Percentiles rank a stretch among this genome's conserved stretches.
These are phyloP conservation scores for Cottoperca gobio DNA, from an alignment of 2,797 vertebrate genomes.

Conservation along the genomic window DNA sequence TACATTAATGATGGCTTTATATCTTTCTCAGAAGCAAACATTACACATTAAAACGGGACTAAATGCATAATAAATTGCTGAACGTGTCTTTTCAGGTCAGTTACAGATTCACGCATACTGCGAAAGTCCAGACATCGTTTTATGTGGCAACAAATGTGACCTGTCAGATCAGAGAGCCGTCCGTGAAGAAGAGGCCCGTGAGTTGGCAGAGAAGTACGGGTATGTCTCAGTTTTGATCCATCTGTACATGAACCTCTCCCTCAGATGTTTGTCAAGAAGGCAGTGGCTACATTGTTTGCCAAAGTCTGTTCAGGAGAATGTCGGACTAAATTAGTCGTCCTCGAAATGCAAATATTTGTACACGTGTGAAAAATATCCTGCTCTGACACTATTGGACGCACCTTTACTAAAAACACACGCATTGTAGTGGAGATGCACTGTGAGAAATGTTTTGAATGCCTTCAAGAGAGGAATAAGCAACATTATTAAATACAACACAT, in stretches of 20 bases:
- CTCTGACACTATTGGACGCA: slow-evolving; percentile 51
- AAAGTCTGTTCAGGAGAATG: slow-evolving; percentile 58
- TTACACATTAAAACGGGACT: background rate
- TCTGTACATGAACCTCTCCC: slow-evolving; percentile 64
- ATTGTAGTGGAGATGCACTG: background rate
- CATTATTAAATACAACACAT: background rate
- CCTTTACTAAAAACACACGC: slow-evolving; percentile 52
- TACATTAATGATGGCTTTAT: background rate
- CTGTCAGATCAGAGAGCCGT: slow-evolving; percentile 93
- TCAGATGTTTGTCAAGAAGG: slow-evolving; percentile 81
- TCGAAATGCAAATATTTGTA: slow-evolving; percentile 82
- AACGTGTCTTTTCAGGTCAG: slow-evolving; percentile 87
- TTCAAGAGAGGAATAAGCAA: background rate
- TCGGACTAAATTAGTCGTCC: slow-evolving; percentile 57
- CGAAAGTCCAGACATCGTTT: slow-evolving; percentile 95
- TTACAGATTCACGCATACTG: slow-evolving; percentile 97
- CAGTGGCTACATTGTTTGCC: slow-evolving; percentile 78
- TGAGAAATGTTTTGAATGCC: background rate
- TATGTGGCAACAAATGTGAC: slow-evolving; percentile 98
- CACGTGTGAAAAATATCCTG: slow-evolving; percentile 68
- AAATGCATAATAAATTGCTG: background rate
- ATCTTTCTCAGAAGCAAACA: background rate
- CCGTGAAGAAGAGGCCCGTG: slow-evolving; percentile 90
- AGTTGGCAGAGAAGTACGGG: slow-evolving; percentile 96
- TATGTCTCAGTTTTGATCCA: slow-evolving; percentile 75